Percentiles rank a stretch among this genome's conserved stretches.
Evolutionary conservation across 2,888 invertebrate genomes (phyloP).

Genomic region (Gnatocerus cornutus): DNA sequence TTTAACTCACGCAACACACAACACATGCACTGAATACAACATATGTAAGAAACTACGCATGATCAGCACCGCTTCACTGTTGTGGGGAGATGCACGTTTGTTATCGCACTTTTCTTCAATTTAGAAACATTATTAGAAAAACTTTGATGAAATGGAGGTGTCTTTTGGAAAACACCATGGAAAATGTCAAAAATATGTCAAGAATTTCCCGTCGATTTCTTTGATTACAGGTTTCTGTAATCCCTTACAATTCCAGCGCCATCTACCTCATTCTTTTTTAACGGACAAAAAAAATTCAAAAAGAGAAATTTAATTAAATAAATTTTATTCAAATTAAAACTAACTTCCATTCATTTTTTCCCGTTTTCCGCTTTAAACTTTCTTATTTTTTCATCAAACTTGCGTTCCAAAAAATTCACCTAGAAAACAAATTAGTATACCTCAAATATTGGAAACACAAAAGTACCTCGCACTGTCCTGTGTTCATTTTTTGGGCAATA

Average conservation of each 20-base stretch:
- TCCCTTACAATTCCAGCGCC: neutral
- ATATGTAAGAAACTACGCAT: slow-evolving; percentile 48
- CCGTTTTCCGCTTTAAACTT: slow-evolving; percentile 28
- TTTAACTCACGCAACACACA: slow-evolving; percentile 61
- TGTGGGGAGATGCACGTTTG: slow-evolving; percentile 6
- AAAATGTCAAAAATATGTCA: slow-evolving; percentile 21
- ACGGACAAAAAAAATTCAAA: slow-evolving; percentile 3
- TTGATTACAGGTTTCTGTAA: neutral
- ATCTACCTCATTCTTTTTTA: neutral
- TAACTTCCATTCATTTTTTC: neutral
- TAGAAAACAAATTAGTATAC: slow-evolving; percentile 29
- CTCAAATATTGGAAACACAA: neutral
- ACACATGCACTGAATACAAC: slow-evolving; percentile 61
- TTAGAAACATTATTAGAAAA: neutral
- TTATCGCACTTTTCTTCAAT: slow-evolving; percentile 5
- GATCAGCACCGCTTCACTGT: slow-evolving; percentile 30
- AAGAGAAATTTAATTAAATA: neutral
- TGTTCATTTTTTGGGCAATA: slow-evolving; percentile 53
- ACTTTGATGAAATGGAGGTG: neutral
- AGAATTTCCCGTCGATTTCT: slow-evolving; percentile 6
- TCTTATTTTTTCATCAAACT: slow-evolving; percentile 45
- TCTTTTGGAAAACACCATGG: neutral
- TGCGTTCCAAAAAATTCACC: slow-evolving; percentile 45
- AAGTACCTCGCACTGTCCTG: slow-evolving; percentile 56
- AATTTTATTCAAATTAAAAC: slow-evolving; percentile 6